Base-by-base conservation (phyloP, 2,888 invertebrate species). In the Thelaira solivaga region DNA sequence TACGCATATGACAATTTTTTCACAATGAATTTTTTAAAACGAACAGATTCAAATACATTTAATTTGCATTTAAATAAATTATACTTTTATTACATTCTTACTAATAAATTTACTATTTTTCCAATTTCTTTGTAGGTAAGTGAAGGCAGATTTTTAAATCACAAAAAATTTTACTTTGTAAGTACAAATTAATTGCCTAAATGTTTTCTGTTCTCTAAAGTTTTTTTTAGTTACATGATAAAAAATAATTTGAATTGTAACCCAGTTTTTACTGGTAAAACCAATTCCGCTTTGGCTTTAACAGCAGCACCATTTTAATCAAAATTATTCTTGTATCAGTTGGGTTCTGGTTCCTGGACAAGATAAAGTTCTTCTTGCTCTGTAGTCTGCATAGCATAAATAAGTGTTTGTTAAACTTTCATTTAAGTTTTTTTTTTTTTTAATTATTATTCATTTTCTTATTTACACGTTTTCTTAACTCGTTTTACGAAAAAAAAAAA, bases 61-160 rank as follows among this genome's bases (percentile, higher is more conserved):
- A n/a, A n/a, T n/a, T n/a, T n/a, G n/a, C n/a, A n/a, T n/a, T n/a
- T n/a, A n/a, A n/a, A n/a, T n/a, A n/a, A n/a, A n/a, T n/a, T n/a
- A n/a, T n/a, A n/a, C n/a, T n/a, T n/a, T n/a, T n/a, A n/a, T 26
- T 41, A 10, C 39, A 16, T 29, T 4, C 16, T 45, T 49, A 49
- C 18, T 57, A 57, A 73, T 24, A n/a, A 36, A n/a, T 65, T 34
- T 34, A 6, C 18, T 22, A 18, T 20, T 1, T 36, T 11, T 43
- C 24, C 2, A n/a, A 8, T 72, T 2, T 73, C 49, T 41, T 65
- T 73, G 20, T 51, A 73, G 73, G 73, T 73, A 73, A 73, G 73
- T 73, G 34, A 11, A 16, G 11, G n/a, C n/a, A 34, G n/a, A 10
- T 18, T 22, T 34, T 10, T 18, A 6, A 26, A 22, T 16, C 24